Base-by-base conservation (phyloP, 2,888 invertebrate genomes). In the Philopedon plagiatum region DNA sequence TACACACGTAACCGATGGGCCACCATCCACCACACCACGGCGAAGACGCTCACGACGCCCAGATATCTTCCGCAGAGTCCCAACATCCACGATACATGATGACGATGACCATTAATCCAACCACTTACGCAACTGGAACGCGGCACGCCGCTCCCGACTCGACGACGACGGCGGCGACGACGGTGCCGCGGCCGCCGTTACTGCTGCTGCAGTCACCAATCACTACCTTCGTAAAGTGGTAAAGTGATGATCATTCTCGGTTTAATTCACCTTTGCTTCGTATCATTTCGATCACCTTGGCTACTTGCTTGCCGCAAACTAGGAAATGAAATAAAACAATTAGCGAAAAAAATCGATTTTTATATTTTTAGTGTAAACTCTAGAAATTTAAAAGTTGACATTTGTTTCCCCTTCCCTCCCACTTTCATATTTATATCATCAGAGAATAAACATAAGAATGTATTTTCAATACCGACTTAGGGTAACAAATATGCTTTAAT, bases 31-130 rank as follows among this genome's bases (percentile, higher is more conserved):
- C 34, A 39, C 39, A 57, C 57, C 57, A 57, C 57, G 37, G 37
- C 57, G 57, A 57, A 57, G 57, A 57, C 57, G 57, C 57, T 39
- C 15, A 39, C 57, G 57, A 57, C 39, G 39, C 26, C 39, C 39
- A 60, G 26, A 60, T 44, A 18, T 56, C 29, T 8, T 56, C 32
- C 54, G 54, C 32, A 29, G 29, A 60, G 15, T 54, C 21, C 41
- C 65, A 56, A 34, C 34, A 29, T 19, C 41, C 34, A 51, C 21
- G 54, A 46, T 26, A 21, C 44, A 34, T 60, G 5, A 29, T 7
- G 26, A n/a, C n/a, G 54, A 46, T 26, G 32, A 54, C 51, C 29
- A 51, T 51, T 29, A 18, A 7, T 21, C 41, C 32, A 26, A 34
- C 44, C 23, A 41, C 65, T 56, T 56, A 37, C 41, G 54, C 54